phyloP scores from a whole-genome alignment of 2,113 vertebrate species.

The Thunnus maccoyii region DNA sequence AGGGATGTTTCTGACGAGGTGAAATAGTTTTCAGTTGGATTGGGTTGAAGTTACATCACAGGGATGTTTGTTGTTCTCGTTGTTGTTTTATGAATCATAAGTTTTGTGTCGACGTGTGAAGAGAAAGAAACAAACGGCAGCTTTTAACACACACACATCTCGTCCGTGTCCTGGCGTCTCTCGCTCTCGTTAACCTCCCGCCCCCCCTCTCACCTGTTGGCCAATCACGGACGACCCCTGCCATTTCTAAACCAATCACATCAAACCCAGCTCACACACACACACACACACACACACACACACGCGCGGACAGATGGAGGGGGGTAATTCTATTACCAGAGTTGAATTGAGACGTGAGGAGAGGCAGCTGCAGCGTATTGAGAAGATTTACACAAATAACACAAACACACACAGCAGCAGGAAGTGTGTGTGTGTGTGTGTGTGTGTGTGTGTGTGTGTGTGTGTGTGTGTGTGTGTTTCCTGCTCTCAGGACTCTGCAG shows the following conservation, averaged over 20 bases:
- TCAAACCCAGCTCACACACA: conserved; percentile 50
- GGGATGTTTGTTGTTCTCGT: too few relatives aligned
- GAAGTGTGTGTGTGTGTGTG: conserved; percentile 32
- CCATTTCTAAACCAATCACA: conserved; percentile 61
- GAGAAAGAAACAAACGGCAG: conserved; percentile 4
- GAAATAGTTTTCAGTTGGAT: too few relatives aligned
- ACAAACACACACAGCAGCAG: conserved; percentile 24
- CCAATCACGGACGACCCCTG: conserved; percentile 60
- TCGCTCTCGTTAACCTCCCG: conserved; percentile 60
- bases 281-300: conserved; percentile 22
- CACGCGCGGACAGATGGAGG: conserved; percentile 36
- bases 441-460: conserved; percentile 15
- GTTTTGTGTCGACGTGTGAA: too few relatives aligned
- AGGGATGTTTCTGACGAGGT: too few relatives aligned
- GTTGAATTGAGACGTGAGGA: conserved; percentile 70
- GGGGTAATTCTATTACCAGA: conserved; percentile 70
- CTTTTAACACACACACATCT: not conserved
- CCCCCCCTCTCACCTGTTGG: conserved; percentile 46
- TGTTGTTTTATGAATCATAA: too few relatives aligned
- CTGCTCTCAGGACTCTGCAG: not conserved
- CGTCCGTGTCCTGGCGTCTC: conserved; percentile 17
- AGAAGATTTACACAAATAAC: conserved; percentile 54
- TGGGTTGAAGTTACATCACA: too few relatives aligned
- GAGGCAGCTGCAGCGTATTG: conserved; percentile 73
- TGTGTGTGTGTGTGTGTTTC: not conserved